Percentiles rank a stretch among this genome's conserved stretches.
phyloP scores from a whole-genome alignment of 1,140 invertebrate genomes.

The Mercenaria mercenaria region DNA sequence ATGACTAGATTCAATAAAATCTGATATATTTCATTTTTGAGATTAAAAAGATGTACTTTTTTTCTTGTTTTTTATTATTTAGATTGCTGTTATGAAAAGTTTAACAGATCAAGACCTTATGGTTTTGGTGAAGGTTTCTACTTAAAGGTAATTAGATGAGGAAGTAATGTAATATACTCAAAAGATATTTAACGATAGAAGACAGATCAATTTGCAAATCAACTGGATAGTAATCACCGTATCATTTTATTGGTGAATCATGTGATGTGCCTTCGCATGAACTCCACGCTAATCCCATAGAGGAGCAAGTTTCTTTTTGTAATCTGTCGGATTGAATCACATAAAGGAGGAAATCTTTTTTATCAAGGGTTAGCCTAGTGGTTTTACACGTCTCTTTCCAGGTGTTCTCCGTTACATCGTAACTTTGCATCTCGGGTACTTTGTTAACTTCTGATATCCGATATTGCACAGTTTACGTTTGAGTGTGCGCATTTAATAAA shows the following conservation, averaged over 20 bases:
- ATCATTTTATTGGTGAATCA: slow-evolving; percentile 62
- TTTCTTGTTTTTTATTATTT: too few species aligned
- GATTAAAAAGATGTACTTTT: too few species aligned
- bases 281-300: slow-evolving; percentile 39
- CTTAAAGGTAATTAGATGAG: background rate
- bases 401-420: slow-evolving; percentile 40
- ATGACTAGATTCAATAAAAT: too few species aligned
- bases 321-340: slow-evolving; percentile 59
- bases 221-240: slow-evolving; percentile 36
- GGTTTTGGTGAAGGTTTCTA: background rate
- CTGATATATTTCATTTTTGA: too few species aligned
- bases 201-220: slow-evolving; percentile 49
- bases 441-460: slow-evolving; percentile 47
- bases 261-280: slow-evolving; percentile 55
- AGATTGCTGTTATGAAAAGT: too few species aligned
- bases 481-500: slow-evolving; percentile 51
- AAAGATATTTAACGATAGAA: slow-evolving; percentile 20
- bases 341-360: slow-evolving; percentile 38
- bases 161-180: background rate
- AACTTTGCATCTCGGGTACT: slow-evolving; percentile 43
- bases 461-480: slow-evolving; percentile 54
- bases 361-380: slow-evolving; percentile 18
- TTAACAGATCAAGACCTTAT: too few species aligned
- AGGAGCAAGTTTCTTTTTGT: slow-evolving; percentile 47
- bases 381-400: slow-evolving; percentile 18